Evolutionary conservation across 2,113 vertebrate species (phyloP).

Genomic region (Pluvianellus socialis): DNA sequence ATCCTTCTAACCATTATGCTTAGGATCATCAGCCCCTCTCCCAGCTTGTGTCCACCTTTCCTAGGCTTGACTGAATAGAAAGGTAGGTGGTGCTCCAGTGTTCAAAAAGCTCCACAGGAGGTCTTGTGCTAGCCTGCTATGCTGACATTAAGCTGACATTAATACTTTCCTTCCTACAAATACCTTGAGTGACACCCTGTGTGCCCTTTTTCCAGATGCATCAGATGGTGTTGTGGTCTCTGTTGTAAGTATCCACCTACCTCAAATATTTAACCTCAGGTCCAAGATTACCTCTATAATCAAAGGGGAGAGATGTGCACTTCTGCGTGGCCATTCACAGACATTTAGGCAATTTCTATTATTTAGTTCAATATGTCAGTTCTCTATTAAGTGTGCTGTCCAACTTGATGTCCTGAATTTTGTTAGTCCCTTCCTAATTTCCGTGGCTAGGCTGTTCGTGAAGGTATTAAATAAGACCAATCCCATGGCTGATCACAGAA

Average conservation of each 20-base stretch:
- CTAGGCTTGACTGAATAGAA: neutral
- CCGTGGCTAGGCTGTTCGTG: neutral
- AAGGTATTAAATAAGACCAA: neutral
- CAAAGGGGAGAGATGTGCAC: neutral
- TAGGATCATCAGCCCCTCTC: neutral
- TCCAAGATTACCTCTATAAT: neutral
- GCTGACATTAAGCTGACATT: neutral
- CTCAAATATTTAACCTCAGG: neutral
- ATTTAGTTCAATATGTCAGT: neutral
- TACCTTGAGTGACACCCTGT: neutral
- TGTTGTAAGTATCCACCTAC: neutral
- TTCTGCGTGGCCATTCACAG: neutral
- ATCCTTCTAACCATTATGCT: neutral
- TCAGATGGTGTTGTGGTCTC: fast-evolving
- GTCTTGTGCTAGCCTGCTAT: neutral
- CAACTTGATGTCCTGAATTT: neutral
- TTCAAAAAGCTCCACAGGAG: neutral
- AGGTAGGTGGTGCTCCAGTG: neutral
- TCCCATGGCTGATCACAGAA: neutral
- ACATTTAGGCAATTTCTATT: neutral
- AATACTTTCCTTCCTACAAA: neutral
- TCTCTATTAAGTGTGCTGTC: neutral
- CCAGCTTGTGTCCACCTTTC: neutral
- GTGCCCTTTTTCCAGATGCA: neutral
- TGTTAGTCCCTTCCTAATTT: neutral